These are phyloP conservation scores for Homarus americanus DNA, from an alignment of 1,140 invertebrate genomes.

Conservation along the genomic window DNA sequence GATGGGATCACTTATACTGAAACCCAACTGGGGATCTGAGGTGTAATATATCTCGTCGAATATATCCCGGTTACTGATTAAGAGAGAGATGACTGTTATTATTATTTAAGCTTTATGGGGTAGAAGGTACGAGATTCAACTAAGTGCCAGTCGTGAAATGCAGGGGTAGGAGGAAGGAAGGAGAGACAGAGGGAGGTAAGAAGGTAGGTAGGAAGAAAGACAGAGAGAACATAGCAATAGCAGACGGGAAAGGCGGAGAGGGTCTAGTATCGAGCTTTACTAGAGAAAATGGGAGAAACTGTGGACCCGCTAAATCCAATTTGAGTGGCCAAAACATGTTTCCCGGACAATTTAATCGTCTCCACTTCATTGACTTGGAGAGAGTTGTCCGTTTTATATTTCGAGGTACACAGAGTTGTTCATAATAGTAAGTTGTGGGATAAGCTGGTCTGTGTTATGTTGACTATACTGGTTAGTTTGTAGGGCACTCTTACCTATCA, in stretches of 20 bases:
- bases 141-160: background rate
- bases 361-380: background rate
- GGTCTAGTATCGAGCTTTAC: background rate
- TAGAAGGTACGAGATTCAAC: too few species aligned
- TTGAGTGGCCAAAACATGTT: constrained; percentile 22
- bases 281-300: background rate
- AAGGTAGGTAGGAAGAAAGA: background rate
- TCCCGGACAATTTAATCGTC: constrained; percentile 10
- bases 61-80: too few species aligned
- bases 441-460: too few species aligned
- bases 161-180: background rate
- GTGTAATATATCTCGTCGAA: too few species aligned
- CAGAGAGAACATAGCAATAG: background rate
- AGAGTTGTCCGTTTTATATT: background rate
- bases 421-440: background rate
- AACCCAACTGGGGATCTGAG: too few species aligned
- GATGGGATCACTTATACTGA: too few species aligned
- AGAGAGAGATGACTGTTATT: too few species aligned
- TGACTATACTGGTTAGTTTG: too few species aligned
- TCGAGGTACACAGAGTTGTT: background rate
- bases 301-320: constrained; percentile 3
- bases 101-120: too few species aligned
- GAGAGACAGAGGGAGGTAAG: background rate
- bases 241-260: background rate
- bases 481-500: too few species aligned